Conservation (phyloP, 2,113 vertebrate species). For the Andinoacara biseriatus region DNA sequence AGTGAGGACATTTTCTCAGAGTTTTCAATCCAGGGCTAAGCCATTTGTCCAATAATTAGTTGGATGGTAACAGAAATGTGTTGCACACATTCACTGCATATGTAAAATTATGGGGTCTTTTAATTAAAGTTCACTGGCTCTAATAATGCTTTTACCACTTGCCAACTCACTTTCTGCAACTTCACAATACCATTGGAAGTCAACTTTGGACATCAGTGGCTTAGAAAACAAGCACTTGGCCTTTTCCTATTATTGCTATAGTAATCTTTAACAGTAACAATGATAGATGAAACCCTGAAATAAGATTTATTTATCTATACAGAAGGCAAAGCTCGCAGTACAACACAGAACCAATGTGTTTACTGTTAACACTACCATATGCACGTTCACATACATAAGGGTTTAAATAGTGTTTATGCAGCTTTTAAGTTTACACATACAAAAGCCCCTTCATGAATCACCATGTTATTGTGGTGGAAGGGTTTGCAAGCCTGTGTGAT, state of each 20-base stretch:
- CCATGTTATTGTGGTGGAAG: background rate
- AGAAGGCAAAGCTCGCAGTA: background rate
- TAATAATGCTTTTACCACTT: conserved; percentile 15
- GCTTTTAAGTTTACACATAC: background rate
- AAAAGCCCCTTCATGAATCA: background rate
- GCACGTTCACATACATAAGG: background rate
- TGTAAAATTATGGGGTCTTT: background rate
- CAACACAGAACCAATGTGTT: background rate
- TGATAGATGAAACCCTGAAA: background rate
- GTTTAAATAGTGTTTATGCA: background rate
- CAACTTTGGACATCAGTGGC: background rate
- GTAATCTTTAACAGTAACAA: background rate
- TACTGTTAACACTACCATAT: background rate
- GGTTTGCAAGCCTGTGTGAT: background rate
- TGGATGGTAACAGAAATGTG: conserved; percentile 1
- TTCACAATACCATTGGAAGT: background rate
- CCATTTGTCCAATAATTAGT: background rate
- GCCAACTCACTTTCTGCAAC: background rate
- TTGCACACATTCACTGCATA: background rate
- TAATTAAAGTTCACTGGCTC: conserved; percentile 18
- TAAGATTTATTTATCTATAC: background rate
- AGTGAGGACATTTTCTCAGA: conserved; percentile 14
- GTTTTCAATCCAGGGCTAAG: background rate
- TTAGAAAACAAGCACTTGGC: background rate
- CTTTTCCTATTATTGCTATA: conserved; percentile 1